Base-by-base conservation (phyloP, 2,113 vertebrate species). In the Melanotaenia duboulayi region DNA sequence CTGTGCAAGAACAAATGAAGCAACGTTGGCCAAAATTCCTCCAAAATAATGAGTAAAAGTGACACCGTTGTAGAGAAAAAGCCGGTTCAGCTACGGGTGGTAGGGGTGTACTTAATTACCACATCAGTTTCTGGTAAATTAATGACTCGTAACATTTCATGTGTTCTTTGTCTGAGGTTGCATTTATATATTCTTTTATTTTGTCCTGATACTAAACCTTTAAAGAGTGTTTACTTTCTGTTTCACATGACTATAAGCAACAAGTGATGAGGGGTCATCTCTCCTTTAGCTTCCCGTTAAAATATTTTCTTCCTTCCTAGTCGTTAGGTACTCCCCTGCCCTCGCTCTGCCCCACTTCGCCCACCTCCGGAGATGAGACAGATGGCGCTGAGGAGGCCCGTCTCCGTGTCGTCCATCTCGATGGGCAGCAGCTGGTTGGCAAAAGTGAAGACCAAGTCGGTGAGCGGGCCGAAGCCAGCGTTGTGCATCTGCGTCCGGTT, bases 401-500 rank as follows among this genome's bases (percentile, higher is more conserved):
- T 98, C 94, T 99, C 97, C 0, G 97, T 98, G 93, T 99, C 97
- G 82, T 99, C 97, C 97, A 99, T 99, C 93, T 97, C 97, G 84
- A 99, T 95, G 87, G 97, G 97, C 93, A 99, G 95, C 83, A 99
- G 96, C 94, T 99, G 97, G 89, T 96, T 96, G 94, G 97, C 97
- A 94, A 99, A 99, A 0, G 97, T 96, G 95, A 99, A 99, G 81
- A 99, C 97, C 67, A 99, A 94, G 87, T 99, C 97, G 0, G 97
- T 99, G 84, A 99, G 95, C 0, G 97, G 97, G 79, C 97, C 97
- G 70, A 99, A 99, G 78, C 97, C 97, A 13, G 97, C 97, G 2
- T 99, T 99, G 95, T 99, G 97, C 97, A 99, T 99, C 95, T 99
- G 97, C 35, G 97, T 99, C 88, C 97, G 94, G 92, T 99, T 99